Percentiles rank a stretch among this genome's conserved stretches.
These are phyloP conservation scores for Corvus cornix DNA, from an alignment of 2,113 vertebrate genomes.

Conservation along the genomic window DNA sequence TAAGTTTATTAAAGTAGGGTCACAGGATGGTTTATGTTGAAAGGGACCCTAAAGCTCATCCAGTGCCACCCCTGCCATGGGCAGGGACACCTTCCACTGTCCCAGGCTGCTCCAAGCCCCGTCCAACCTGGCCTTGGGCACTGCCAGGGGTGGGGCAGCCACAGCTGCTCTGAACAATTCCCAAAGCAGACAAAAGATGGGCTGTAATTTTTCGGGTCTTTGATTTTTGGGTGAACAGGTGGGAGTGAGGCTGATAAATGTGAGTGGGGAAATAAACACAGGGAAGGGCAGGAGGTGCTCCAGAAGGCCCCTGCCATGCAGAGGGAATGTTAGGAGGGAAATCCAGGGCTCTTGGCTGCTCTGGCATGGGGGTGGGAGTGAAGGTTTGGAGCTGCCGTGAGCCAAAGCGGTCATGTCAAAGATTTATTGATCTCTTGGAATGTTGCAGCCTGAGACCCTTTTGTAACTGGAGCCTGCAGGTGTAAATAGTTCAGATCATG, in stretches of 20 bases:
- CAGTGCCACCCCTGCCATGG: background rate
- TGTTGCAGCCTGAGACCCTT: background rate
- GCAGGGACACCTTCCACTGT: background rate
- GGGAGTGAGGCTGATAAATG: background rate
- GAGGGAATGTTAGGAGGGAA: background rate
- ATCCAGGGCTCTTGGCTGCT: background rate
- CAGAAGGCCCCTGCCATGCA: background rate
- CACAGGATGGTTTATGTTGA: background rate
- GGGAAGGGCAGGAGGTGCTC: background rate
- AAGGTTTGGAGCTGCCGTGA: background rate
- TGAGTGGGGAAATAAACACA: background rate
- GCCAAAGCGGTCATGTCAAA: background rate
- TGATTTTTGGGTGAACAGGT: background rate
- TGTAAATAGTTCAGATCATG: background rate
- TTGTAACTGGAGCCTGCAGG: background rate
- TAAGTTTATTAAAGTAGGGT: background rate
- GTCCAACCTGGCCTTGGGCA: background rate
- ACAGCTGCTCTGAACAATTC: background rate
- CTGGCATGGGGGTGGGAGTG: background rate
- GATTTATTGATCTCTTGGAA: background rate
- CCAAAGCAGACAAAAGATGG: background rate
- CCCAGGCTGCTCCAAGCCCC: background rate
- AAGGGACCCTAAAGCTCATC: background rate
- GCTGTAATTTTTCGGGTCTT: background rate
- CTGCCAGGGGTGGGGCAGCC: background rate